Conservation (phyloP, 2,113 vertebrate species). For the Apteryx mantelli region DNA sequence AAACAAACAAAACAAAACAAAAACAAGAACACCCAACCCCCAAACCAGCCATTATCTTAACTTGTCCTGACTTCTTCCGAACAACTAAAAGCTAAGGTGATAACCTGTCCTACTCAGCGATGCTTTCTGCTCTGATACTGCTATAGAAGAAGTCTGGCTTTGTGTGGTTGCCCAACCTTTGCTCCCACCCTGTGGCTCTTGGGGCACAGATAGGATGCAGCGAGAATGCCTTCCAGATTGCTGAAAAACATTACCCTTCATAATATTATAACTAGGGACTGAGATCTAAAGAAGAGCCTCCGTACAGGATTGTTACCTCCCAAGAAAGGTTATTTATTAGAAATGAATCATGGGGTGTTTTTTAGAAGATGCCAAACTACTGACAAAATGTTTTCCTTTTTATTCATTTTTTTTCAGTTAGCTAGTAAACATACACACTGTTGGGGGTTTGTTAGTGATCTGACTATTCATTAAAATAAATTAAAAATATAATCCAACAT, state of each 20-base stretch:
- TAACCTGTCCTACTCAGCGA: not conserved
- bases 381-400: not conserved
- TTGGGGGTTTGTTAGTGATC: not conserved
- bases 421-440: not conserved
- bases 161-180: not conserved
- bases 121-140: not conserved
- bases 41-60: not conserved
- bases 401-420: not conserved
- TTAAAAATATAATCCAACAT: not conserved
- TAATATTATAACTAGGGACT: not conserved
- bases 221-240: not conserved
- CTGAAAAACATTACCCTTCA: conserved; percentile 3
- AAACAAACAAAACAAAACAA: not conserved
- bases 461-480: not conserved
- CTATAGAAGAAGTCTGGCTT: not conserved
- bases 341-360: not conserved
- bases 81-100: not conserved
- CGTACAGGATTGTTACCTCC: not conserved
- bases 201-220: not conserved
- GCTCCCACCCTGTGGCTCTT: not conserved
- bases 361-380: not conserved
- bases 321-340: not conserved
- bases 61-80: not conserved
- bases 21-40: not conserved
- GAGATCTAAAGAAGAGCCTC: not conserved